Conservation (phyloP, 2,888 invertebrate species). For the Caenorhabditis zanzibari region DNA sequence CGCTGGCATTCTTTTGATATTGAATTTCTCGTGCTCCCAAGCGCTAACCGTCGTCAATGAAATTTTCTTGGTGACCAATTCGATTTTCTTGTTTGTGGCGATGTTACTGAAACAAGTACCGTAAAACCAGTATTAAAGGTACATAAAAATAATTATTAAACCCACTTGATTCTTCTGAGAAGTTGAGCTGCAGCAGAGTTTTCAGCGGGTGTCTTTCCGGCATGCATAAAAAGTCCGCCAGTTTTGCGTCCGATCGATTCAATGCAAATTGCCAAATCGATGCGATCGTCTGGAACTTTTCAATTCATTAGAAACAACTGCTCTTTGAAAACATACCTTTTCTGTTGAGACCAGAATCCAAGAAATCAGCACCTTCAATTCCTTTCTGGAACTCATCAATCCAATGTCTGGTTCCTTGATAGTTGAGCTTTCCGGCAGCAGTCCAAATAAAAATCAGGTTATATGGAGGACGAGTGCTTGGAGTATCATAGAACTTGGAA, state of each 20-base stretch:
- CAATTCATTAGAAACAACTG: background rate
- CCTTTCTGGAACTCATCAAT: constrained; percentile 92
- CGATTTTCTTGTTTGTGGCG: constrained; percentile 67
- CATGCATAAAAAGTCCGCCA: constrained; percentile 91
- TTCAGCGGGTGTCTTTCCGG: constrained; percentile 95
- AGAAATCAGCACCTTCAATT: constrained; percentile 58
- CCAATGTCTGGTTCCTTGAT: constrained; percentile 96
- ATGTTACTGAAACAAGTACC: constrained; percentile 55
- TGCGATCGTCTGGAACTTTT: constrained; percentile 70
- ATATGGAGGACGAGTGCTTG: constrained; percentile 77
- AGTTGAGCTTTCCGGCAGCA: constrained; percentile 95
- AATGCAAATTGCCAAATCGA: constrained; percentile 79
- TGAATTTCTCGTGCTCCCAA: constrained; percentile 97
- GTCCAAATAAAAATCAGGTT: constrained; percentile 90
- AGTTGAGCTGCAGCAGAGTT: constrained; percentile 87
- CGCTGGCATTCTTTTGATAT: constrained; percentile 93
- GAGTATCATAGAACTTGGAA: constrained; percentile 84
- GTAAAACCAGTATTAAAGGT: background rate
- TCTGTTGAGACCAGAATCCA: constrained; percentile 20
- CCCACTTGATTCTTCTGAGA: constrained; percentile 71
- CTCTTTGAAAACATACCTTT: background rate
- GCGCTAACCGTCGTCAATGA: constrained; percentile 88
- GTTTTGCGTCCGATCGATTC: constrained; percentile 83
- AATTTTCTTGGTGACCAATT: constrained; percentile 92
- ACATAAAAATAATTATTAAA: too few relatives aligned